These are phyloP conservation scores for Lasioglossum pauxillum DNA, from an alignment of 2,888 invertebrate species.

Conservation along the genomic window DNA sequence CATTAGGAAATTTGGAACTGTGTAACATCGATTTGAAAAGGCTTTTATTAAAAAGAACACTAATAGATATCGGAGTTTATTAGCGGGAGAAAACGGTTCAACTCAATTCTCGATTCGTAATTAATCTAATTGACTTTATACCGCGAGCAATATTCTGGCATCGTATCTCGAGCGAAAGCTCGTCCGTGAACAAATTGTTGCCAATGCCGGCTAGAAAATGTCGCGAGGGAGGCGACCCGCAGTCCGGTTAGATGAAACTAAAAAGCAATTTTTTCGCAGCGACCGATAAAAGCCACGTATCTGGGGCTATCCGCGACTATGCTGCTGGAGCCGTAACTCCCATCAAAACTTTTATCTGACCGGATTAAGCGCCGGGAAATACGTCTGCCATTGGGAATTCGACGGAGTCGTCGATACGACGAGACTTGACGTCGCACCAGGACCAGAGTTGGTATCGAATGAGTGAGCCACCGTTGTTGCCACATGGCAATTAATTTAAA, in stretches of 20 bases:
- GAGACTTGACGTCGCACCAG: background rate
- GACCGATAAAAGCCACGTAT: slow-evolving; percentile 32
- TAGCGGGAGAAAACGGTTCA: background rate
- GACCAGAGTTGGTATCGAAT: slow-evolving; percentile 35
- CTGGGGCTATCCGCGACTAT: background rate
- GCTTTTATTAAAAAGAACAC: background rate
- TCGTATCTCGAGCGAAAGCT: background rate
- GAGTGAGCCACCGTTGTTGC: slow-evolving; percentile 57
- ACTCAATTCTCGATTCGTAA: background rate
- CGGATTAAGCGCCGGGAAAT: slow-evolving; percentile 56
- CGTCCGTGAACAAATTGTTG: background rate
- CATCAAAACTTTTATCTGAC: slow-evolving; percentile 55
- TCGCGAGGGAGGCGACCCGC: background rate
- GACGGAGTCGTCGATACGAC: slow-evolving; percentile 9
- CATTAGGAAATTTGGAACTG: background rate
- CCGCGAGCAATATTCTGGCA: background rate
- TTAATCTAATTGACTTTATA: background rate
- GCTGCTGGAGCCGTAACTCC: slow-evolving; percentile 41
- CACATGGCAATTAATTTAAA: slow-evolving; percentile 75
- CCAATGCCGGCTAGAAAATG: background rate
- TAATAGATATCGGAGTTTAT: background rate
- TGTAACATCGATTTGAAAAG: background rate
- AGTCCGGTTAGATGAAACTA: background rate
- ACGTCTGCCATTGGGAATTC: slow-evolving; percentile 9
- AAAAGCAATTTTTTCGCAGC: slow-evolving; percentile 19